phyloP scores from a whole-genome alignment of 2,888 invertebrate species.

The Eupithecia vulgata region DNA sequence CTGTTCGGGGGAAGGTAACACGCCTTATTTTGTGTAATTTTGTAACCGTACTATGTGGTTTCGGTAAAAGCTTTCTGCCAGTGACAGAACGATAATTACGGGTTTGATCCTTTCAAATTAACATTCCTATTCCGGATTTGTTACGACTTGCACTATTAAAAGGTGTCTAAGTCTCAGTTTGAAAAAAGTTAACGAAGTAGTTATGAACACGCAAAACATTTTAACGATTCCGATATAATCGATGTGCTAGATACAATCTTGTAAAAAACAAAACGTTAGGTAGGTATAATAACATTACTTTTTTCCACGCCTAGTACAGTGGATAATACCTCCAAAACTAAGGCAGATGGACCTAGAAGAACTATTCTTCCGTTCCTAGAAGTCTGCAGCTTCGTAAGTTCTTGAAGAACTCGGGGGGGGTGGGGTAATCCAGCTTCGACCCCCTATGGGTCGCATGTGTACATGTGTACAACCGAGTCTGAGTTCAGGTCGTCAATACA shows the following conservation, averaged over 20 bases:
- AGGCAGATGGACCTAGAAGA: neutral
- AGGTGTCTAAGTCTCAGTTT: neutral
- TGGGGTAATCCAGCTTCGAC: no score
- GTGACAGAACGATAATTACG: constrained; percentile 43
- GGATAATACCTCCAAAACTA: neutral
- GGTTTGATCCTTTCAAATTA: constrained; percentile 32
- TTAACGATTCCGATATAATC: constrained; percentile 3
- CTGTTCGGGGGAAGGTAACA: constrained; percentile 57
- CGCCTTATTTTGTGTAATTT: constrained; percentile 67
- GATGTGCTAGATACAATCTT: neutral
- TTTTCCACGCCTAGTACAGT: neutral
- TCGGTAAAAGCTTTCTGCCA: constrained; percentile 57
- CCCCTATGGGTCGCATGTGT: no score
- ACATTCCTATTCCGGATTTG: constrained; percentile 18
- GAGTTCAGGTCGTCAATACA: neutral
- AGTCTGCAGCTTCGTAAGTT: no score
- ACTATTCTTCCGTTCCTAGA: no score
- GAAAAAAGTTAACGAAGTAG: neutral
- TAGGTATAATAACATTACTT: neutral
- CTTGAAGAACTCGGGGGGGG: no score
- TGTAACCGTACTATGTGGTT: constrained; percentile 65
- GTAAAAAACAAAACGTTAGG: neutral
- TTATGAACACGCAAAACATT: constrained; percentile 1
- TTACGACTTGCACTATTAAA: neutral
- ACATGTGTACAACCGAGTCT: no score